These are phyloP conservation scores for Agraylea sexmaculata DNA, from an alignment of 1,140 invertebrate genomes.

Conservation along the genomic window DNA sequence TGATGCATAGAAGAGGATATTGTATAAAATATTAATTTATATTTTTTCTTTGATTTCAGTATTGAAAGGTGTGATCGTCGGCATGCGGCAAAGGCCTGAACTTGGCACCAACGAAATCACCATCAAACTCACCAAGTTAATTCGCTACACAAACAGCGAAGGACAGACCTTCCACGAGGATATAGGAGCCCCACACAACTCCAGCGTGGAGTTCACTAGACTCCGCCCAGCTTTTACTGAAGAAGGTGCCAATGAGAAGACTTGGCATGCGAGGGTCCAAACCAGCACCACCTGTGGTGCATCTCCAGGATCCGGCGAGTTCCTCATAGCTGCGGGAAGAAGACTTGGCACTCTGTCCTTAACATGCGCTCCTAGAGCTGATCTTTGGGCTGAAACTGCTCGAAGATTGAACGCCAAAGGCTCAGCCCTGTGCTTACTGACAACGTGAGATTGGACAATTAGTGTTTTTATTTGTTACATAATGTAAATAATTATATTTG, in stretches of 20 bases:
- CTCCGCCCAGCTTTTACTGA: slow-evolving; percentile 10
- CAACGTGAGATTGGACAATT: slow-evolving; percentile 25
- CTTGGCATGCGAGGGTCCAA: slow-evolving; percentile 38
- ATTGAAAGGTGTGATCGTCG: slow-evolving; percentile 53
- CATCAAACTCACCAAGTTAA: slow-evolving; percentile 53
- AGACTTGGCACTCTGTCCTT: slow-evolving; percentile 57
- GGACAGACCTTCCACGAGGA: slow-evolving; percentile 26
- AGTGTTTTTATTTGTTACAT: slow-evolving; percentile 2
- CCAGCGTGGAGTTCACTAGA: slow-evolving; percentile 20
- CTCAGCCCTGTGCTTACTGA: slow-evolving; percentile 53
- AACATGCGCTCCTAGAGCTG: slow-evolving; percentile 57
- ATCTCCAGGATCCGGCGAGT: slow-evolving; percentile 56
- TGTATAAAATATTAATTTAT: background rate
- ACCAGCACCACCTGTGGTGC: slow-evolving; percentile 57
- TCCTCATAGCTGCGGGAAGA: slow-evolving; percentile 65
- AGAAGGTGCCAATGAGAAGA: slow-evolving; percentile 15
- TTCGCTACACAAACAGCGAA: slow-evolving; percentile 41
- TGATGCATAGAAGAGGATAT: too few species aligned
- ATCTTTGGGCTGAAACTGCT: slow-evolving; percentile 54
- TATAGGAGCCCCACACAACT: slow-evolving; percentile 21
- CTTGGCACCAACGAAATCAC: slow-evolving; percentile 54
- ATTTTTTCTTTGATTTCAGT: slow-evolving; percentile 37
- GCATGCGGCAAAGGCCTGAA: slow-evolving; percentile 48
- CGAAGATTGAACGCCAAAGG: slow-evolving; percentile 43
- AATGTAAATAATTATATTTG: slow-evolving; percentile 4